Percentiles rank a stretch among this genome's conserved stretches.
Conservation (phyloP, 2,888 invertebrate species). For the Notocelia uddmanniana region DNA sequence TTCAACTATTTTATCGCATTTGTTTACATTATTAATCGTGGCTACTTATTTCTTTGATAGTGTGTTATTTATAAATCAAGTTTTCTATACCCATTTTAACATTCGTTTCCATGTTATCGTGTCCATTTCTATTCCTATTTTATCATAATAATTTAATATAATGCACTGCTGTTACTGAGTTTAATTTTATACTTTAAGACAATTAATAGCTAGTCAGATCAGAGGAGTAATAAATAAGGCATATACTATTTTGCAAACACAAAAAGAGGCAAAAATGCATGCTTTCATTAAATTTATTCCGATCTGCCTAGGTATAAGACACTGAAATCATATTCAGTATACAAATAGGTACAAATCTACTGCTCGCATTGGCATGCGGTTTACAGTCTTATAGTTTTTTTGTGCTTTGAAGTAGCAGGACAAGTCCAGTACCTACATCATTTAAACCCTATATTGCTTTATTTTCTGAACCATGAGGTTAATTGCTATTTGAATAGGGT, state of each 20-base stretch:
- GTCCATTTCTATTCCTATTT: too few relatives aligned
- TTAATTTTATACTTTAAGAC: too few relatives aligned
- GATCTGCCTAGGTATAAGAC: too few relatives aligned
- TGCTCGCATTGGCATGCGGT: background rate
- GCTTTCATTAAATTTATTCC: too few relatives aligned
- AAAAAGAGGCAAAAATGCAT: too few relatives aligned
- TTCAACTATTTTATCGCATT: constrained; percentile 45
- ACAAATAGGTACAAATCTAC: background rate
- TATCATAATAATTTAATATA: too few relatives aligned
- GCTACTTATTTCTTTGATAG: constrained; percentile 46
- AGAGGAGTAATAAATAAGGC: too few relatives aligned
- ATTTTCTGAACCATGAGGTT: constrained; percentile 15
- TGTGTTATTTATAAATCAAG: constrained; percentile 32
- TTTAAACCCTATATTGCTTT: constrained; percentile 8
- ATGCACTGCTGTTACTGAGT: too few relatives aligned
- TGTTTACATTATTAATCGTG: constrained; percentile 45
- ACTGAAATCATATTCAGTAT: too few relatives aligned
- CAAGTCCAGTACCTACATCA: constrained; percentile 21
- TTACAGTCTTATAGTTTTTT: background rate
- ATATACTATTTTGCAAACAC: too few relatives aligned
- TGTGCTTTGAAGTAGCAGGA: constrained; percentile 3
- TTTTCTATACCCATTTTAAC: background rate
- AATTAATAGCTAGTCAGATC: too few relatives aligned
- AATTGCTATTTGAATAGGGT: constrained; percentile 37
- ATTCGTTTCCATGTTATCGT: background rate